These are phyloP conservation scores for Nibea coibor DNA, from an alignment of 2,113 vertebrate genomes.

Conservation along the genomic window DNA sequence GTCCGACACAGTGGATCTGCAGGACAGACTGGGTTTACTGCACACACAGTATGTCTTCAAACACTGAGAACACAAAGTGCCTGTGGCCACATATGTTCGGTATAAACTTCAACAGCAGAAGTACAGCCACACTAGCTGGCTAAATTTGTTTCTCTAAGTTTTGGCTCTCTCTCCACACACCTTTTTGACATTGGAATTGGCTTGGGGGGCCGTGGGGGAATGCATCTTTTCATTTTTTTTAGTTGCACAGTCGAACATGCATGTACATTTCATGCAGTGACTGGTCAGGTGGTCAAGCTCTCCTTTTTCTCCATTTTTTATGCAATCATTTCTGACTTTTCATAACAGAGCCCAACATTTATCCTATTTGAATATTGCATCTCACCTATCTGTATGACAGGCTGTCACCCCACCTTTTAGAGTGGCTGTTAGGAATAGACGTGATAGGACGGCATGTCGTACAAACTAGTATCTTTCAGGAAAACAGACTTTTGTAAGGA, in stretches of 20 bases:
- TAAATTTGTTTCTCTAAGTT: not conserved
- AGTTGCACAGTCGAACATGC: not conserved
- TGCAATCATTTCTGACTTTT: not conserved
- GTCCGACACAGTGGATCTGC: slow-evolving; percentile 56
- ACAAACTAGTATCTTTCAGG: not conserved
- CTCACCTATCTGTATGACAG: not conserved
- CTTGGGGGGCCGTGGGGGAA: not conserved
- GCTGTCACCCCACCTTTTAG: not conserved
- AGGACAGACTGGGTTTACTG: slow-evolving; percentile 51
- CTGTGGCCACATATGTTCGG: slow-evolving; percentile 32
- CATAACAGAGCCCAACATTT: not conserved
- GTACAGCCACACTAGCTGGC: slow-evolving; percentile 10
- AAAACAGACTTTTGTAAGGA: not conserved
- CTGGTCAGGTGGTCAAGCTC: not conserved
- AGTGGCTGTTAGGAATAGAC: not conserved
- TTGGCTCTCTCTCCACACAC: not conserved
- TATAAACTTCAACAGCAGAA: slow-evolving; percentile 27
- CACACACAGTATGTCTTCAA: slow-evolving; percentile 42
- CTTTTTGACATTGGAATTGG: not conserved
- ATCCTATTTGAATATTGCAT: not conserved
- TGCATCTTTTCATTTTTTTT: not conserved
- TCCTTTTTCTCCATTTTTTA: not conserved
- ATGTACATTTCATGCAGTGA: not conserved
- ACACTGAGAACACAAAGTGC: slow-evolving; percentile 37
- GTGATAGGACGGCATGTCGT: not conserved